A percentile compares a stretch with the other conserved stretches of the same genome.
Conservation (phyloP, 2,797 vertebrate species). For the Menidia menidia region DNA sequence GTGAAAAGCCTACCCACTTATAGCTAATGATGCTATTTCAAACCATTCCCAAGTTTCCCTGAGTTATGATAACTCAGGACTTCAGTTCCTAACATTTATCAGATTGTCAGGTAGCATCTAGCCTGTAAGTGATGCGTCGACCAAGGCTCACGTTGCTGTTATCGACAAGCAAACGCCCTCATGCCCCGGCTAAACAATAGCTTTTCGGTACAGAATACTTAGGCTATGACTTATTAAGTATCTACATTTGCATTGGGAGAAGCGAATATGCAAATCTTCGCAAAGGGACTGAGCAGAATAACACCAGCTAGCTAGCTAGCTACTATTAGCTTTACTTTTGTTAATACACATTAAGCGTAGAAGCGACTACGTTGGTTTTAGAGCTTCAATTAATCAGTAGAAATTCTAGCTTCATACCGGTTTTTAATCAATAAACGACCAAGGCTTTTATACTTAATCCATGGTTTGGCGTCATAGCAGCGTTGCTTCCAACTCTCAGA, state of each 20-base stretch:
- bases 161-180: constrained; percentile 5
- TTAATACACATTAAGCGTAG: background rate
- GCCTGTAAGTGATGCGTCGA: background rate
- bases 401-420: constrained; percentile 30
- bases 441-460: constrained; percentile 15
- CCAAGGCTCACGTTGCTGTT: background rate
- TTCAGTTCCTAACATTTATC: background rate
- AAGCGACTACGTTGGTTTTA: background rate
- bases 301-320: constrained; percentile 22
- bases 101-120: background rate
- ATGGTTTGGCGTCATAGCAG: background rate
- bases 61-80: no score
- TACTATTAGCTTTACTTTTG: constrained; percentile 29
- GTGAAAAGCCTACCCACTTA: background rate
- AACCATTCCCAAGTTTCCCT: no score
- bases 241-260: background rate
- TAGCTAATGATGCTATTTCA: no score
- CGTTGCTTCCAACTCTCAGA: background rate
- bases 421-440: background rate
- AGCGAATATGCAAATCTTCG: background rate
- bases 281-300: background rate
- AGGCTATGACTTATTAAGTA: no score
- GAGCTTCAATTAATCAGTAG: fast-evolving
- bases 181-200: background rate
- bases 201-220: background rate